A percentile compares a stretch with the other conserved stretches of the same genome.
Conservation (phyloP, 23 tunicate genomes). For the Aplidium turbinatum region DNA sequence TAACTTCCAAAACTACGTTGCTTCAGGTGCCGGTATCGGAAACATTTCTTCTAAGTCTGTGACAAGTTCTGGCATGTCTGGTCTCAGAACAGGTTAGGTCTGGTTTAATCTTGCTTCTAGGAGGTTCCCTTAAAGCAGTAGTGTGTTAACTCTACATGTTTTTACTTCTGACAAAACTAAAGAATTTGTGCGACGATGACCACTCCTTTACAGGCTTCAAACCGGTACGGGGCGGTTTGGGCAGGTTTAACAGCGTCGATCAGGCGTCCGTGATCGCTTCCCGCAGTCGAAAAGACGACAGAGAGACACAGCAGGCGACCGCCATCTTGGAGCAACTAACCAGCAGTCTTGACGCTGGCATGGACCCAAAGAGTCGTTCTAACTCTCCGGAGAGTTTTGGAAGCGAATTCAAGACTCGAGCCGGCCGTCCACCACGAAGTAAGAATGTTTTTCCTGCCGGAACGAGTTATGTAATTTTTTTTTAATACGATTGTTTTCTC, state of each 20-base stretch:
- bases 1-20: no score
- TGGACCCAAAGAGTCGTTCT: conserved; percentile 18
- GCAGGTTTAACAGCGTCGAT: conserved; percentile 39
- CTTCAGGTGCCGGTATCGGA: no score
- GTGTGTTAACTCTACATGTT: no score
- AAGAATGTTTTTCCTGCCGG: background rate
- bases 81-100: no score
- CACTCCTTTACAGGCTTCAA: conserved; percentile 17
- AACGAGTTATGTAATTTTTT: no score
- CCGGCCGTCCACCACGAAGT: background rate
- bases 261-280: conserved; percentile 42
- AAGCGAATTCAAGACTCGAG: background rate
- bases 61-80: no score
- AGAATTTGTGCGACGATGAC: background rate
- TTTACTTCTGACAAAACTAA: background rate
- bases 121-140: no score
- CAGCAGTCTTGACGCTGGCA: conserved; percentile 59
- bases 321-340: conserved; percentile 86
- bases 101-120: no score
- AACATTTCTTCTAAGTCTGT: no score
- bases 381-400: conserved; percentile 18
- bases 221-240: conserved; percentile 26
- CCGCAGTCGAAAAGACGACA: conserved; percentile 64
- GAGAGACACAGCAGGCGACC: conserved; percentile 87
- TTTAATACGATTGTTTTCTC: no score